Base-by-base conservation (phyloP, 1,140 invertebrate species). In the Octopus bimaculoides region DNA sequence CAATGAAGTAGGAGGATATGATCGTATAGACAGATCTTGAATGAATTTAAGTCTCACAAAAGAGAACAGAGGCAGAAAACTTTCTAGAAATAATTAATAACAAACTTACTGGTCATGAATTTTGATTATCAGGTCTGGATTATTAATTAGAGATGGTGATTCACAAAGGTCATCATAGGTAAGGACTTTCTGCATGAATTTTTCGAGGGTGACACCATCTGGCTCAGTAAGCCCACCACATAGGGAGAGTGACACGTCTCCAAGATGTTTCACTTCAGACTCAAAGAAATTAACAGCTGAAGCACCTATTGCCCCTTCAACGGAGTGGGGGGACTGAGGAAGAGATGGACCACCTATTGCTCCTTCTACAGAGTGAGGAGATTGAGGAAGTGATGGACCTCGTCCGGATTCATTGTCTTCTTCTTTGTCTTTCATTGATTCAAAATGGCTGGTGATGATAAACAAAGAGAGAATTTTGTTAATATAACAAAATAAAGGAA, bases 361-460 rank as follows among this genome's bases (percentile, higher is more conserved):
- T 20, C 94, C 94, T 86, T 96, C 95, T 41, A 95, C 93, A 78
- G 95, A 96, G 83, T 95, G 95, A 1, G 97, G 97, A 75, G 96
- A 98, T 86, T 98, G 96, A 4, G 97, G 95, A 78, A 98, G 90
- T 53, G 96, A 98, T 10, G 96, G 94, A 7, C 97, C 97, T 88
- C 96, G 96, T 71, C 97, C 97, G 76, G 96, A 98, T 91, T 99
- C 97, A 77, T 94, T 94, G 91, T 99, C 97, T 88, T 97, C 96
- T 88, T 98, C 96, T 80, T 91, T 88, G 56, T 82, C 53, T 52
- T 81, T 75, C 71, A 26, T 77, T 61, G 14, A 77, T 79, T 54
- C 61, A 77, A 75, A 76, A 77, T n/a, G 75, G 71, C 83, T 83
- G 82, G 80, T 80, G 74, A 69, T 77, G 81, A 79, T 81, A 78